Base-by-base conservation (phyloP, 2,888 invertebrate species). In the Amblyjoppa fuscipennis region DNA sequence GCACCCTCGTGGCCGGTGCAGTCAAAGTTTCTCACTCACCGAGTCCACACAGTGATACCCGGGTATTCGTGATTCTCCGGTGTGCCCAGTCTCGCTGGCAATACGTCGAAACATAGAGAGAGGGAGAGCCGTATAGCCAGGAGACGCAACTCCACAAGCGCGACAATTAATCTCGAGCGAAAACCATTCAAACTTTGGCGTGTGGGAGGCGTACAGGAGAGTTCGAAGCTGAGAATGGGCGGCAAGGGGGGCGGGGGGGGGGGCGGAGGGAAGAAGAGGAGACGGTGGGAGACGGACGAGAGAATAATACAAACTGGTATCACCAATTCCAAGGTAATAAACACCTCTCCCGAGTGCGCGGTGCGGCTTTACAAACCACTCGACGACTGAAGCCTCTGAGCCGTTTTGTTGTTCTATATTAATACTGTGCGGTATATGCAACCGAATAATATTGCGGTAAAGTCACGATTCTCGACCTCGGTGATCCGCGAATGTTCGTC, bases 111-210 rank as follows among this genome's bases (percentile, higher is more conserved):
- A 82, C 79, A 73, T 45, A 34, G 70, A 49, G 70, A 75, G 53
- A 34, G 70, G 38, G 70, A 75, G 53, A 51, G 20, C 41, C 9
- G 45, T n/a, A 45, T 13, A 64, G 51, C 11, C 20, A 34, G 64
- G 75, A 82, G 69, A 76, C 31, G 82, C 79, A 83, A 83, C 82
- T 85, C 76, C 56, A 79, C 80, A 80, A 85, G 79, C 80, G 82
- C 80, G 85, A 85, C 85, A 83, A 85, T 85, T 85, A 83, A 85
- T 85, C 85, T 82, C 79, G 80, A 83, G 82, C 73, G 79, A 82
- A 85, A 85, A 73, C 82, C 82, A 85, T 85, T 85, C 70, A 83
- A 85, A 85, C 85, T 85, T 85, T 79, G 82, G 80, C 82, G 82
- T 85, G 53, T 73, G 75, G 75, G 66, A 61, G 59, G 45, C 45